Percentiles rank a stretch among this genome's conserved stretches.
Evolutionary conservation across 2,113 vertebrate species (phyloP).

Genomic region (Malurus melanocephalus): DNA sequence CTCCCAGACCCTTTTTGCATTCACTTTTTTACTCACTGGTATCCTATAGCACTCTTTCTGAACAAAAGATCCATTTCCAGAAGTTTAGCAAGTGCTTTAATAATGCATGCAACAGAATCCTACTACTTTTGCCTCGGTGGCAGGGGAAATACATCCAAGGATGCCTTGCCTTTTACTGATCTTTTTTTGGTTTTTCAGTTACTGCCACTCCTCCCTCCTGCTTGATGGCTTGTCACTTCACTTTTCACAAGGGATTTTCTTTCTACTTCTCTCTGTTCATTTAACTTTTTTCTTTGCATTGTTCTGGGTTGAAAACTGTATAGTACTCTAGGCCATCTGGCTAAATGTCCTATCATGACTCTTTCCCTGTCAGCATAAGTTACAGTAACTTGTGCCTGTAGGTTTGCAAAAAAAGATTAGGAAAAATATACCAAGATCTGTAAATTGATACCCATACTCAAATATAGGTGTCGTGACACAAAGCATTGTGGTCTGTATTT

Average conservation of each 20-base stretch:
- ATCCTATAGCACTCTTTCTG: slow-evolving; percentile 41
- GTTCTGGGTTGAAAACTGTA: background rate
- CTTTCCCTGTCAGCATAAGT: background rate
- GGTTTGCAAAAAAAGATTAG: background rate
- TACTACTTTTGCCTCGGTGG: slow-evolving; percentile 10
- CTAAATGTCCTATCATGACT: background rate
- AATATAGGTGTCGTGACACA: background rate
- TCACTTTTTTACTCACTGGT: slow-evolving; percentile 21
- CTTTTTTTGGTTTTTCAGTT: slow-evolving; percentile 24
- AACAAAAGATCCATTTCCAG: slow-evolving; percentile 57
- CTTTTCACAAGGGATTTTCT: slow-evolving; percentile 25
- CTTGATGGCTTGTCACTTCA: slow-evolving; percentile 24
- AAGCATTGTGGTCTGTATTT: background rate
- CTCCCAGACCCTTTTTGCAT: slow-evolving; percentile 21
- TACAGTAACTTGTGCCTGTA: background rate
- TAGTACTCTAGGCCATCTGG: background rate
- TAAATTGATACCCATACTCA: background rate
- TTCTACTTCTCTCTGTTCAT: background rate
- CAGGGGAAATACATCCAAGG: slow-evolving; percentile 24
- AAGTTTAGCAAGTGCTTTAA: slow-evolving; percentile 50
- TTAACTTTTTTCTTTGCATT: background rate
- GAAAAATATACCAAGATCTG: background rate
- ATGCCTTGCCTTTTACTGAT: background rate
- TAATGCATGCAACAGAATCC: slow-evolving; percentile 56
- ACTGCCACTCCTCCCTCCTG: background rate